Percentiles rank a stretch among this genome's conserved stretches.
Conservation (phyloP, 2,113 vertebrate genomes). For the Apodemus speciosus region DNA sequence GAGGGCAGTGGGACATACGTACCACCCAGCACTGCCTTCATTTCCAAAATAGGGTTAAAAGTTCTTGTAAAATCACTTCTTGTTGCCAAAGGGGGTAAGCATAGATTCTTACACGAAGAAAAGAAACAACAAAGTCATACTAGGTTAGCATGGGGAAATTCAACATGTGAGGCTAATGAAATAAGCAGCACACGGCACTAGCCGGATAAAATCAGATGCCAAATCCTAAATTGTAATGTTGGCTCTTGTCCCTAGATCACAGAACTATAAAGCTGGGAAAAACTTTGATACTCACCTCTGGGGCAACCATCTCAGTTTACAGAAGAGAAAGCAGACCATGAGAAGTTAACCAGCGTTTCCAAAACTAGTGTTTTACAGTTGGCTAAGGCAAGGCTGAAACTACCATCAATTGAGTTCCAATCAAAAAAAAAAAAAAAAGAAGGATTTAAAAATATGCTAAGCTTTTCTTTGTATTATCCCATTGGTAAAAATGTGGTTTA, state of each 20-base stretch:
- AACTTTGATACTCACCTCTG: slow-evolving; percentile 66
- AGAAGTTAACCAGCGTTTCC: slow-evolving; percentile 52
- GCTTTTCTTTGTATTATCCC: background rate
- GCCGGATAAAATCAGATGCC: slow-evolving; percentile 58
- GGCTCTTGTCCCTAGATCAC: slow-evolving; percentile 49
- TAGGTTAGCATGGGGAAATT: slow-evolving; percentile 19
- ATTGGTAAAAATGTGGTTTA: background rate
- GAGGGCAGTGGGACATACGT: slow-evolving; percentile 63
- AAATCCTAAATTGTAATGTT: slow-evolving; percentile 65
- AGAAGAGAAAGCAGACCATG: slow-evolving; percentile 42
- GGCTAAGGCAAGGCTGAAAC: slow-evolving; percentile 44
- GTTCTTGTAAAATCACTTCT: background rate
- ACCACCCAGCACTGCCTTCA: background rate
- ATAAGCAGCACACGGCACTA: slow-evolving; percentile 11
- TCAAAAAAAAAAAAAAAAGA: slow-evolving; percentile 40
- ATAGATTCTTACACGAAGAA: slow-evolving; percentile 48
- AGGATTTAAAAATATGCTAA: background rate
- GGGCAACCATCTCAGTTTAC: slow-evolving; percentile 55
- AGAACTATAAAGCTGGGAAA: slow-evolving; percentile 60
- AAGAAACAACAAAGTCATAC: slow-evolving; percentile 64
- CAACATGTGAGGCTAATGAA: slow-evolving; percentile 64
- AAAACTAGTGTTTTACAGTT: background rate
- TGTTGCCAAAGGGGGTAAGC: slow-evolving; percentile 45
- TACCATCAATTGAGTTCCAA: background rate
- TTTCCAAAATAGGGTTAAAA: slow-evolving; percentile 31